Percentiles rank a stretch among this genome's conserved stretches.
These are phyloP conservation scores for Drosophila elegans DNA, from an alignment of 1,140 invertebrate genomes.

Conservation along the genomic window DNA sequence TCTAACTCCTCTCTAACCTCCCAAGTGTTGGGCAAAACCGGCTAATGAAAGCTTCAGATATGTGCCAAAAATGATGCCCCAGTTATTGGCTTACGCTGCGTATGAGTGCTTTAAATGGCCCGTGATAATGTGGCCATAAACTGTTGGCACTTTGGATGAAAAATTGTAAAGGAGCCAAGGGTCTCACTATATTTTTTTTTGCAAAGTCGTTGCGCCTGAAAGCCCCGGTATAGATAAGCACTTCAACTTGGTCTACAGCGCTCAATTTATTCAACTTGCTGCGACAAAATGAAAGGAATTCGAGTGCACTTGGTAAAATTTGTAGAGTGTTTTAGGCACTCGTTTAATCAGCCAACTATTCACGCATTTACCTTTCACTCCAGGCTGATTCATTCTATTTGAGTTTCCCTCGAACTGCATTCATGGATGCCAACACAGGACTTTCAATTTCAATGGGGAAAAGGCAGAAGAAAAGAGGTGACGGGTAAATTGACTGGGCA, in stretches of 20 bases:
- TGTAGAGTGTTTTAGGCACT: constrained; percentile 44
- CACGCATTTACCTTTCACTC: constrained; percentile 60
- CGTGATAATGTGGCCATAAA: constrained; percentile 1
- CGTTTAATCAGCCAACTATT: constrained; percentile 57
- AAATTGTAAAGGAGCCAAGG: background rate
- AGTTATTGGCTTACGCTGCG: constrained; percentile 5
- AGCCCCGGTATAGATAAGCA: background rate
- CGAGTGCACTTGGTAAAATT: background rate
- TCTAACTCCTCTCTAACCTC: background rate
- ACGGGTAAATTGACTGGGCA: constrained; percentile 10
- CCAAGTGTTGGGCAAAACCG: background rate
- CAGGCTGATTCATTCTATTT: constrained; percentile 49
- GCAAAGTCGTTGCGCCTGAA: background rate
- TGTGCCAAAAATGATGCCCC: constrained; percentile 10
- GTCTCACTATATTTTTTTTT: background rate
- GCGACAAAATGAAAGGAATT: constrained; percentile 17
- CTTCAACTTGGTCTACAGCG: background rate
- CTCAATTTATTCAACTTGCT: background rate
- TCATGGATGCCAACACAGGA: constrained; percentile 34
- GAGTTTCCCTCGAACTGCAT: constrained; percentile 52
- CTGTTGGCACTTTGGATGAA: background rate
- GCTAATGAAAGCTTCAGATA: constrained; percentile 12
- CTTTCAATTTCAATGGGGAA: constrained; percentile 20
- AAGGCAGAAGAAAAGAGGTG: background rate
- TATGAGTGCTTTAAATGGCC: constrained; percentile 15